Conservation (phyloP, 2,888 invertebrate species). For the Argynnis bischoffii region DNA sequence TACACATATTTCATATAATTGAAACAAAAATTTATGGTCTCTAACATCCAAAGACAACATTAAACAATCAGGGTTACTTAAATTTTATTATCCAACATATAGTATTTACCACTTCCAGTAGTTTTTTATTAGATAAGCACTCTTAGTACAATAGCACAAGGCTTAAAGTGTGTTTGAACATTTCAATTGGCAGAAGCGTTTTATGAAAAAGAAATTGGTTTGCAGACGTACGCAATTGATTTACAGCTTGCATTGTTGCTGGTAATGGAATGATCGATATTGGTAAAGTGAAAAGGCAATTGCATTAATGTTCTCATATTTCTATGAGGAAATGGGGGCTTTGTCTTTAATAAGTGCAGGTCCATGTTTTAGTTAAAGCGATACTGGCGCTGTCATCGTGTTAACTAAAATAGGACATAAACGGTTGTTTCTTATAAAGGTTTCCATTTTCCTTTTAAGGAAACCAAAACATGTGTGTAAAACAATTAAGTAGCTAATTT, state of each 20-base stretch:
- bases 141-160: neutral
- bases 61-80: conserved; percentile 49
- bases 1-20: conserved; percentile 8
- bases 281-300: conserved; percentile 42
- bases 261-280: conserved; percentile 44
- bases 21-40: conserved; percentile 44
- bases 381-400: too few relatives aligned
- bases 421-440: too few relatives aligned
- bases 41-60: conserved; percentile 44
- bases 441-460: too few relatives aligned
- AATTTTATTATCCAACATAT: conserved; percentile 47
- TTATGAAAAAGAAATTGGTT: conserved; percentile 39
- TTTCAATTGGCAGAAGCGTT: conserved; percentile 24
- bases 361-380: too few relatives aligned
- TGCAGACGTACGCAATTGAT: conserved; percentile 42
- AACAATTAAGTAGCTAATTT: too few relatives aligned
- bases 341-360: too few relatives aligned
- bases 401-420: too few relatives aligned
- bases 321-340: too few relatives aligned
- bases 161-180: conserved; percentile 1
- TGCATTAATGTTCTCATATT: conserved; percentile 1
- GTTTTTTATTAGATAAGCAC: neutral
- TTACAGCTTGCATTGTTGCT: conserved; percentile 37
- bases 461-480: too few relatives aligned
- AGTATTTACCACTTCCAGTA: neutral